These are phyloP conservation scores for Caprella mutica DNA, from an alignment of 2,888 invertebrate species.

Conservation along the genomic window DNA sequence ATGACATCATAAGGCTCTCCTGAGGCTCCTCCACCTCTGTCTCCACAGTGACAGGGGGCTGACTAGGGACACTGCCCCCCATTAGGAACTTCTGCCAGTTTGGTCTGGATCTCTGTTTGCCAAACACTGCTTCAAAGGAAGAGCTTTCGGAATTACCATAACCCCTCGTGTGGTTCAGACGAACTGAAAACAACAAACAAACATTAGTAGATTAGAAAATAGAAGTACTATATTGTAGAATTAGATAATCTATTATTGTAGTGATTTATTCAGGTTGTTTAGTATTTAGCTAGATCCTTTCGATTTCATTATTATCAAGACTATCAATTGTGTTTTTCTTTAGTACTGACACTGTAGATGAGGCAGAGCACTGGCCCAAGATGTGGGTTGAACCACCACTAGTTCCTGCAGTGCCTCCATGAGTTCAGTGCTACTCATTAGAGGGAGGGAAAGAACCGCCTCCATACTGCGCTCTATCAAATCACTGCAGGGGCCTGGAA, in stretches of 20 bases:
- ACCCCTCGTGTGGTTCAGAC: conserved; percentile 7
- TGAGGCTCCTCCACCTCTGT: too few relatives aligned
- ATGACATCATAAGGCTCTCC: too few relatives aligned
- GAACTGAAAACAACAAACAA: not conserved
- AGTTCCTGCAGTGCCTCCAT: conserved; percentile 9
- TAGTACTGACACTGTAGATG: conserved; percentile 4
- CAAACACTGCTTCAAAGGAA: not conserved
- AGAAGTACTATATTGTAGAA: too few relatives aligned
- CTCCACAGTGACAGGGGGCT: too few relatives aligned
- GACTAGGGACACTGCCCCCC: too few relatives aligned
- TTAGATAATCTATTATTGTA: too few relatives aligned
- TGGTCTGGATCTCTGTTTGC: conserved; percentile 2
- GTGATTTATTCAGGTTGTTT: too few relatives aligned
- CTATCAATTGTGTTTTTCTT: too few relatives aligned
- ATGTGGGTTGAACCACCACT: conserved; percentile 3
- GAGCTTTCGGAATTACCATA: not conserved
- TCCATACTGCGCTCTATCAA: conserved; percentile 6
- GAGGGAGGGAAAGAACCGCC: not conserved
- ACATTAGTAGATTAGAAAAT: not conserved
- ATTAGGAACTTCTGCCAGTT: conserved; percentile 9
- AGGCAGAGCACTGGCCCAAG: conserved; percentile 8
- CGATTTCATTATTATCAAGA: too few relatives aligned
- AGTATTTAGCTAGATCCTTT: too few relatives aligned
- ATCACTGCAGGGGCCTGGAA: not conserved
- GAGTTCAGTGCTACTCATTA: conserved; percentile 1